Percentiles rank a stretch among this genome's conserved stretches.
These are phyloP conservation scores for Drosophila acutilabella DNA, from an alignment of 2,888 invertebrate genomes.

Conservation along the genomic window DNA sequence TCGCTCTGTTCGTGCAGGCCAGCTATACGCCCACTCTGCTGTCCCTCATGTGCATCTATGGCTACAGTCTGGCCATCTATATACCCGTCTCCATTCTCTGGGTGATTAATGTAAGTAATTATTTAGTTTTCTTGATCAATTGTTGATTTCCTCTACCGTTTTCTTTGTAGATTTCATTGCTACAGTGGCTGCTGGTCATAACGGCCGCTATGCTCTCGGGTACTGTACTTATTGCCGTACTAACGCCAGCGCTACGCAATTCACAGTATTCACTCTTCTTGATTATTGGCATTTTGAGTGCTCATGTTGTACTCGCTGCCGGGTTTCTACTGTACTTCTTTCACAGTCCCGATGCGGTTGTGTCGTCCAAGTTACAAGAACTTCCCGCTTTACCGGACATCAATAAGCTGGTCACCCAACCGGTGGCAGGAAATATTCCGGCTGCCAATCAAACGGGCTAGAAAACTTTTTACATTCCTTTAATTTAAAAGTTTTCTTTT, in stretches of 20 bases:
- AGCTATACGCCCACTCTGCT: conserved; percentile 89
- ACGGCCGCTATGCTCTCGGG: conserved; percentile 94
- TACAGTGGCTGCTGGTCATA: conserved; percentile 95
- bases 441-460: conserved; percentile 54
- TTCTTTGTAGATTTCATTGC: conserved; percentile 86
- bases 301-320: conserved; percentile 93
- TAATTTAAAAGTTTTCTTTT: not conserved
- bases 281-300: conserved; percentile 88
- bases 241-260: conserved; percentile 90
- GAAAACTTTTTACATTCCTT: not conserved
- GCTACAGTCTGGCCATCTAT: conserved; percentile 97
- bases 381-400: not conserved
- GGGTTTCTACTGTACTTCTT: conserved; percentile 95
- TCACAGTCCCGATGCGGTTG: conserved; percentile 84
- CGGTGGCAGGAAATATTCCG: conserved; percentile 25
- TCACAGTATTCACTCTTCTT: conserved; percentile 89
- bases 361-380: not conserved
- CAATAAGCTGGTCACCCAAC: conserved; percentile 26
- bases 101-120: conserved; percentile 90
- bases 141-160: not conserved
- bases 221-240: conserved; percentile 92
- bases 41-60: conserved; percentile 96
- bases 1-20: conserved; percentile 83
- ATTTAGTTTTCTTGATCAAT: not conserved
- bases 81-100: conserved; percentile 97